Conservation (phyloP, 2,888 invertebrate species). For the Eurytoma californica region DNA sequence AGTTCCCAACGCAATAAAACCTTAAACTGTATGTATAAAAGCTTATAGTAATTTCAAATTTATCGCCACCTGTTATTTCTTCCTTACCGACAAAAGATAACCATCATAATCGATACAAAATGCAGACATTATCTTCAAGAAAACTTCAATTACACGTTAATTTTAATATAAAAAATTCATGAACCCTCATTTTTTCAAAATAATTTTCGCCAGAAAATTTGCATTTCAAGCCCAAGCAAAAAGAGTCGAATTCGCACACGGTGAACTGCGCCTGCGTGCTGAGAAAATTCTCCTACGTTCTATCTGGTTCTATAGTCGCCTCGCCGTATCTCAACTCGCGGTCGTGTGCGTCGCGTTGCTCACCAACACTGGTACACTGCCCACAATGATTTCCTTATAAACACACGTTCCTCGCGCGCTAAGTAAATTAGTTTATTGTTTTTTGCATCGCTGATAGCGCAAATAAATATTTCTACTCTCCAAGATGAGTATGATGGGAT, state of each 20-base stretch:
- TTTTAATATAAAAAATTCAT: too few relatives aligned
- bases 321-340: not conserved
- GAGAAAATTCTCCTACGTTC: not conserved
- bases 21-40: not conserved
- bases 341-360: not conserved
- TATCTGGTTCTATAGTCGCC: too few relatives aligned
- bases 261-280: slow-evolving; percentile 21
- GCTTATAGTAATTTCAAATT: slow-evolving; percentile 8
- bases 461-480: slow-evolving; percentile 64
- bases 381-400: slow-evolving; percentile 35
- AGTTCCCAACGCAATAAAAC: slow-evolving; percentile 2
- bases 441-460: slow-evolving; percentile 1
- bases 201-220: too few relatives aligned
- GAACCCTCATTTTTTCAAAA: too few relatives aligned
- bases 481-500: slow-evolving; percentile 80
- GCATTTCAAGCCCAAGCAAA: too few relatives aligned
- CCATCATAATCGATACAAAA: too few relatives aligned
- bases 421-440: slow-evolving; percentile 15
- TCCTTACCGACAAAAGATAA: not conserved
- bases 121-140: too few relatives aligned
- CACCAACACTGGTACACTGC: slow-evolving; percentile 29
- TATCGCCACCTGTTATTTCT: not conserved
- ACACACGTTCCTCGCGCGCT: slow-evolving; percentile 37
- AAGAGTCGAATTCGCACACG: too few relatives aligned
- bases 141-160: too few relatives aligned